Conservation (phyloP, 2,888 invertebrate genomes). For the Tortrix viridana region DNA sequence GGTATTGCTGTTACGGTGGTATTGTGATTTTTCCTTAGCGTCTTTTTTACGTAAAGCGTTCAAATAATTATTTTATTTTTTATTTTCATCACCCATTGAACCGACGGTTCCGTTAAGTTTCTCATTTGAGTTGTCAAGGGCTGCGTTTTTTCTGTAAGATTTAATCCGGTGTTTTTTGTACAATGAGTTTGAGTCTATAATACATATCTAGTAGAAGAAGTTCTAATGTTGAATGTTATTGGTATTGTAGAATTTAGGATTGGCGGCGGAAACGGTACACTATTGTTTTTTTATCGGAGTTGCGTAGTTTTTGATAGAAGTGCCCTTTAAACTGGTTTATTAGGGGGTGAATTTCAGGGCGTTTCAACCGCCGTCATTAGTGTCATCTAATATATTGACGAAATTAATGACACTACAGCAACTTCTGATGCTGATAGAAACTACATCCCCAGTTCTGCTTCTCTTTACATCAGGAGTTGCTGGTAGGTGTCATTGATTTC, state of each 20-base stretch:
- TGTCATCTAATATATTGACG: too few species aligned
- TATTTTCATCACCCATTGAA: conserved; percentile 65
- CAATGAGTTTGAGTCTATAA: conserved; percentile 42
- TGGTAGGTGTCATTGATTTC: too few species aligned
- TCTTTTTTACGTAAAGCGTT: conserved; percentile 62
- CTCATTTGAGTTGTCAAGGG: conserved; percentile 53
- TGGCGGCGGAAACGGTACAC: conserved; percentile 67
- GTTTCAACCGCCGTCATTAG: too few species aligned
- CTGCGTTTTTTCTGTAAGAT: conserved; percentile 38
- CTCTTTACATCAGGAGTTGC: too few species aligned
- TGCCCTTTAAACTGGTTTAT: conserved; percentile 36
- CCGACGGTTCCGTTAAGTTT: conserved; percentile 58
- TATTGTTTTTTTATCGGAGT: conserved; percentile 47
- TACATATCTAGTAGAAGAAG: conserved; percentile 55
- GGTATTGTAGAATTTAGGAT: conserved; percentile 73
- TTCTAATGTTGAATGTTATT: conserved; percentile 55
- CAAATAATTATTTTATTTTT: conserved; percentile 60
- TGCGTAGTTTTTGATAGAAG: conserved; percentile 41
- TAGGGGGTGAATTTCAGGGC: conserved; percentile 45
- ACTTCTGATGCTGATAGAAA: too few species aligned
- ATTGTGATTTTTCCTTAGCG: conserved; percentile 58
- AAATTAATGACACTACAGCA: too few species aligned
- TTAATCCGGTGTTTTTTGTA: conserved; percentile 47
- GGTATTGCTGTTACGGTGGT: too few species aligned
- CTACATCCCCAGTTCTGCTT: too few species aligned